These are phyloP conservation scores for Catagonus wagneri DNA, from an alignment of 2,113 vertebrate genomes.

Conservation along the genomic window DNA sequence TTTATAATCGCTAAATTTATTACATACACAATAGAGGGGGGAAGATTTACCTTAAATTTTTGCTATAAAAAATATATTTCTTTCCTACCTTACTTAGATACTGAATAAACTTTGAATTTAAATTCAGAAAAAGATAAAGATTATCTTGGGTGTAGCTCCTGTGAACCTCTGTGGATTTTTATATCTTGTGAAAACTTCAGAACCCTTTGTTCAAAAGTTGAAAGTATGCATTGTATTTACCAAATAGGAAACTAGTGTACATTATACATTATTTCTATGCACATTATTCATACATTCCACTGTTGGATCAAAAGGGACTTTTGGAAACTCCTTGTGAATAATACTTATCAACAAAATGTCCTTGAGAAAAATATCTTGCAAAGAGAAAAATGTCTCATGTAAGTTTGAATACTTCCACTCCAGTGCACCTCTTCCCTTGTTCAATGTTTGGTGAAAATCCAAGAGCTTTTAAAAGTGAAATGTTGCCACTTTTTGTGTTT, in stretches of 20 bases:
- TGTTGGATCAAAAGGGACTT: not conserved
- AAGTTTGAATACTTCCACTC: constrained; percentile 44
- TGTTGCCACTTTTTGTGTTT: not conserved
- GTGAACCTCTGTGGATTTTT: not conserved
- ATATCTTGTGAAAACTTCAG: constrained; percentile 51
- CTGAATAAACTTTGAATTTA: constrained; percentile 55
- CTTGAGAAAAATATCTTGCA: constrained; percentile 44
- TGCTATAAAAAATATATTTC: not conserved
- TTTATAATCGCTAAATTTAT: not conserved
- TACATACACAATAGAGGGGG: not conserved
- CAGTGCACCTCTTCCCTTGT: not conserved
- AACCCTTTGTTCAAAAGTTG: constrained; percentile 58
- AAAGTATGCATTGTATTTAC: constrained; percentile 40
- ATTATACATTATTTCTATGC: constrained; percentile 39
- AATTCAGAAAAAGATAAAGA: constrained; percentile 38
- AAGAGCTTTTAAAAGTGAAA: not conserved
- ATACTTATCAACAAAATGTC: constrained; percentile 55
- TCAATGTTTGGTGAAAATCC: not conserved
- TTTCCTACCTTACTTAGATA: not conserved
- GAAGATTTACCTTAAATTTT: not conserved
- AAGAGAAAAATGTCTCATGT: constrained; percentile 34
- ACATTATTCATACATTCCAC: constrained; percentile 60
- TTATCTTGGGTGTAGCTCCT: not conserved
- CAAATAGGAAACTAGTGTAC: not conserved
- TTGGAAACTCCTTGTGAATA: constrained; percentile 33